Conservation (phyloP, 2,888 invertebrate species). For the Tigriopus californicus region DNA sequence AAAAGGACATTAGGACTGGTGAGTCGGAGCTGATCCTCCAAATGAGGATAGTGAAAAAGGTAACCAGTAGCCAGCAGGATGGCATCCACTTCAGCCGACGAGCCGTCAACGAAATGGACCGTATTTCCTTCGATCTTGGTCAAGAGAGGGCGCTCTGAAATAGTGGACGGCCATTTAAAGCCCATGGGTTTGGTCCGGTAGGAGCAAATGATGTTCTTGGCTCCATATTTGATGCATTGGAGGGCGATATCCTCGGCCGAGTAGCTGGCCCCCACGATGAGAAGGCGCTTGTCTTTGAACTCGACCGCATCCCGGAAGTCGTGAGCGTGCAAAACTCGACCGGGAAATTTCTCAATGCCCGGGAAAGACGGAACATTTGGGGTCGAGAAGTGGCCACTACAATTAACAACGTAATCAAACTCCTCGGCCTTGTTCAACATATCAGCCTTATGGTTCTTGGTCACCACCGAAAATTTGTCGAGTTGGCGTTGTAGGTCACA, state of each 20-base stretch:
- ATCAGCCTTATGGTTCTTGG: slow-evolving; percentile 10
- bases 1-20: slow-evolving; percentile 16
- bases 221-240: slow-evolving; percentile 17
- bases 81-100: slow-evolving; percentile 16
- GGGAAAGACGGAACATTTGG: slow-evolving; percentile 28
- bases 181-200: slow-evolving; percentile 18
- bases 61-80: slow-evolving; percentile 18
- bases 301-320: slow-evolving; percentile 20
- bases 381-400: slow-evolving; percentile 31
- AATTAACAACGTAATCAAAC: slow-evolving; percentile 31
- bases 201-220: slow-evolving; percentile 15
- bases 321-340: slow-evolving; percentile 21
- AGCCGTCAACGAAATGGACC: slow-evolving; percentile 14
- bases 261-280: slow-evolving; percentile 33
- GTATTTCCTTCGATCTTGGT: slow-evolving; percentile 13
- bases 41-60: slow-evolving; percentile 17
- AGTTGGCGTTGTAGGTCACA: slow-evolving; percentile 23
- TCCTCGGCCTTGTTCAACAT: not conserved
- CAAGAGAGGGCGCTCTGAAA: slow-evolving; percentile 17
- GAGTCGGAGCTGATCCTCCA: slow-evolving; percentile 1
- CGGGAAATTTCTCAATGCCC: slow-evolving; percentile 26
- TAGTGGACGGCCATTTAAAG: slow-evolving; percentile 16
- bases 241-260: slow-evolving; percentile 29
- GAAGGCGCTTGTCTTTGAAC: slow-evolving; percentile 25
- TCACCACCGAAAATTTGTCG: slow-evolving; percentile 24